Evolutionary conservation across 2,113 vertebrate species (phyloP).

Genomic region (Macroglossus sobrinus): DNA sequence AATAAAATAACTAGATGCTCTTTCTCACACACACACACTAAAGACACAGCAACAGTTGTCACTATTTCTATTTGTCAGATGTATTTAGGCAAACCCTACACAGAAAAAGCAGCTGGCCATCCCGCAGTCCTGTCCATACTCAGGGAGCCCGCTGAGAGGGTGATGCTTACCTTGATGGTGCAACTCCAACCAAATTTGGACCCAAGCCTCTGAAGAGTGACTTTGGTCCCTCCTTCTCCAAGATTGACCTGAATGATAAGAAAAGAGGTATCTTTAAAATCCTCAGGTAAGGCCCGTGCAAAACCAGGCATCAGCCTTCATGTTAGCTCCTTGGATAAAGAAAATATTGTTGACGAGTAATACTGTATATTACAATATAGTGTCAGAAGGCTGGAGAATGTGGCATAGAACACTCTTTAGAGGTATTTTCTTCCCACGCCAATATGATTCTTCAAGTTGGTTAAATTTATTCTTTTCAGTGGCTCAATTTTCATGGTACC

Average conservation of each 20-base stretch:
- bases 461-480: constrained; percentile 43
- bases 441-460: background rate
- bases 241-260: constrained; percentile 88
- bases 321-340: background rate
- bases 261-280: background rate
- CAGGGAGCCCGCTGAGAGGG: background rate
- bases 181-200: constrained; percentile 97
- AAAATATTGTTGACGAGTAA: background rate
- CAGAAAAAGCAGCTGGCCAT: background rate
- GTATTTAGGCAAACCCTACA: background rate
- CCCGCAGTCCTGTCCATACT: rapidly evolving
- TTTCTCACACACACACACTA: background rate
- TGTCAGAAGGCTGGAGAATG: background rate
- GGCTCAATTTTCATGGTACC: background rate
- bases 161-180: constrained; percentile 93
- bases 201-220: constrained; percentile 97
- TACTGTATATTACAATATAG: too few relatives aligned
- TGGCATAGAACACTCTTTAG: constrained; percentile 57
- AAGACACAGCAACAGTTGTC: background rate
- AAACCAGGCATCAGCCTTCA: background rate
- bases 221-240: constrained; percentile 97
- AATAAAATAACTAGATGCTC: background rate
- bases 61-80: background rate
- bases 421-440: background rate
- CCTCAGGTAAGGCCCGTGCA: background rate